These are phyloP conservation scores for Apaloderma vittatum DNA, from an alignment of 2,113 vertebrate species.

Conservation along the genomic window DNA sequence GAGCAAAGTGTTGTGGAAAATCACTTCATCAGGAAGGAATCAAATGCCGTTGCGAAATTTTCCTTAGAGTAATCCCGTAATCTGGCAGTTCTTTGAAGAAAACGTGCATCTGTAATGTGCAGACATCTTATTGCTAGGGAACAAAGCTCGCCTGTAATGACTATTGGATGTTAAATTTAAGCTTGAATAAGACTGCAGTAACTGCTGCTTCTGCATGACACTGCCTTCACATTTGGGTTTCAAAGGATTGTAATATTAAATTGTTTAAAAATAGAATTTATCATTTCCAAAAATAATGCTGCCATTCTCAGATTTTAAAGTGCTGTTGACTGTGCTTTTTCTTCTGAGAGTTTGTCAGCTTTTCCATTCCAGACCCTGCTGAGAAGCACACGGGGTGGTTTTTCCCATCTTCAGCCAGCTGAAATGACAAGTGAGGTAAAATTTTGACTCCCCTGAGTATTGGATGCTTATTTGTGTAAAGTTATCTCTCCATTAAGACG, in stretches of 20 bases:
- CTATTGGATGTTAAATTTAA: neutral
- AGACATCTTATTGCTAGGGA: conserved; percentile 37
- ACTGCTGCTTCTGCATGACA: neutral
- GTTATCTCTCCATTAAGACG: neutral
- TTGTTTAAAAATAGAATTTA: conserved; percentile 22
- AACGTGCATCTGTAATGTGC: conserved; percentile 7
- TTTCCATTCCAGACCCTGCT: conserved; percentile 9
- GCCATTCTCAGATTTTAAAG: conserved; percentile 8
- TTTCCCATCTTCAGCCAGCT: neutral
- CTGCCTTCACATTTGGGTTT: neutral
- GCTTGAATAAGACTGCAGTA: neutral
- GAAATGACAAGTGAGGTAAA: neutral
- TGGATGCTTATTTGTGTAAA: neutral
- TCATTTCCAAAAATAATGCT: conserved; percentile 39
- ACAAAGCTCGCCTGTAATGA: neutral
- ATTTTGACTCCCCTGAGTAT: neutral
- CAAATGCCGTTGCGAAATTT: conserved; percentile 35
- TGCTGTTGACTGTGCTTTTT: neutral
- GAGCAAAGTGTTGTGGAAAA: conserved; percentile 59
- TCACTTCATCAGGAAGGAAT: conserved; percentile 60
- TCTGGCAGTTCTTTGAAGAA: conserved; percentile 39
- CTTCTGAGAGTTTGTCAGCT: conserved; percentile 16
- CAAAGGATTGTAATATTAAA: neutral
- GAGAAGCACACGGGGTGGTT: neutral
- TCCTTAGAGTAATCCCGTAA: conserved; percentile 31